A percentile compares a stretch with the other conserved stretches of the same genome.
Evolutionary conservation across 2,113 vertebrate genomes (phyloP).

Genomic region (Pholis gunnellus): DNA sequence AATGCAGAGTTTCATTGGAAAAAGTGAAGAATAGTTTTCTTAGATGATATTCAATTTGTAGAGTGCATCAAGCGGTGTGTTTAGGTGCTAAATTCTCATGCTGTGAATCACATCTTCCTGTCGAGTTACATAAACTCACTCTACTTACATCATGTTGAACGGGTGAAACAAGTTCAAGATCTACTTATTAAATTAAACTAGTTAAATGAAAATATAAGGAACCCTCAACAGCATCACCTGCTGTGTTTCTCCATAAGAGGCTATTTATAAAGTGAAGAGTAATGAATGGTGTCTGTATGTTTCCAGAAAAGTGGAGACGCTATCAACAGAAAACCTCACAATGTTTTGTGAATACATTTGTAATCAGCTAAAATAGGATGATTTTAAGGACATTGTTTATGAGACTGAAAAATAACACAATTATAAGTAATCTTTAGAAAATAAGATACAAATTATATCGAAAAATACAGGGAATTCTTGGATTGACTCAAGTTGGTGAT

Average conservation of each 20-base stretch:
- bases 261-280: not conserved
- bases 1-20: slow-evolving; percentile 15
- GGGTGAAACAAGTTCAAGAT: not conserved
- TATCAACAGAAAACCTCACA: slow-evolving; percentile 4
- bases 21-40: slow-evolving; percentile 6
- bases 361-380: too few species aligned
- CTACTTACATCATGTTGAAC: not conserved
- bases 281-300: not conserved
- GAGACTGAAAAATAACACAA: not conserved
- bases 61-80: not conserved
- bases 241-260: not conserved
- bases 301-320: not conserved
- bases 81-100: not conserved
- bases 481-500: not conserved
- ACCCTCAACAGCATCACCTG: not conserved
- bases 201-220: not conserved
- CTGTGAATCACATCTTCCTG: not conserved
- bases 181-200: not conserved
- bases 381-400: not conserved
- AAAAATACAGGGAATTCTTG: too few species aligned
- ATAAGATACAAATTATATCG: not conserved
- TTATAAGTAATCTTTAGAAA: not conserved
- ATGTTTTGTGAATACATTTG: not conserved
- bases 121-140: not conserved
- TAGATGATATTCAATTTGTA: not conserved